These are phyloP conservation scores for Apostichopus leukothele DNA, from an alignment of 53 echinoderm and acorn worm genomes.

Conservation along the genomic window DNA sequence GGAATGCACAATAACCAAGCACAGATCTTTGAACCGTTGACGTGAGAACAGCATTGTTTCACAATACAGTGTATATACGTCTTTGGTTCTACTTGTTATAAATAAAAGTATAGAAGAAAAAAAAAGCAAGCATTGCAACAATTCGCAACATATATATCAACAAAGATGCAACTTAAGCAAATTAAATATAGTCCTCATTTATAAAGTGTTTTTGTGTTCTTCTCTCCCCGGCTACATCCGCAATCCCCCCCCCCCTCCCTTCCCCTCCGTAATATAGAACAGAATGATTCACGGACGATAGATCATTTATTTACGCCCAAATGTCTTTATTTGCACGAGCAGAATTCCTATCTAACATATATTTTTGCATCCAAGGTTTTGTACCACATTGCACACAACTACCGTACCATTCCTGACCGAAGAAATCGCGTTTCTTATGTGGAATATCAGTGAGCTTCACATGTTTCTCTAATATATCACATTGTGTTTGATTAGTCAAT, in stretches of 20 bases:
- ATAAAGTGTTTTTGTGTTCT: too few species aligned
- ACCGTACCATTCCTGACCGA: conserved; percentile 33
- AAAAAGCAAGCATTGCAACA: too few species aligned
- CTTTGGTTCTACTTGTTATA: too few species aligned
- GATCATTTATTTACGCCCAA: conserved; percentile 11
- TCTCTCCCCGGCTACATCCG: neutral
- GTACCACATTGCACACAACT: conserved; percentile 28
- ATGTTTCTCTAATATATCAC: conserved; percentile 27
- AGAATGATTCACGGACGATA: neutral
- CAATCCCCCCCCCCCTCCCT: neutral
- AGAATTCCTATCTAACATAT: neutral
- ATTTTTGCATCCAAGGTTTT: conserved; percentile 23
- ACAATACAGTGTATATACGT: too few species aligned
- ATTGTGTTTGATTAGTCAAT: conserved; percentile 19
- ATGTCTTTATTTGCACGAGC: conserved; percentile 1
- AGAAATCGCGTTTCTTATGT: neutral
- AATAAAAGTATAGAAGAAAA: too few species aligned
- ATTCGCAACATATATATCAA: too few species aligned
- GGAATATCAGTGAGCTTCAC: neutral
- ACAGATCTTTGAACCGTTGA: too few species aligned
- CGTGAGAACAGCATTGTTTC: too few species aligned
- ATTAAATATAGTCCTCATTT: too few species aligned
- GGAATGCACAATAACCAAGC: too few species aligned
- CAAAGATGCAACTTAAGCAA: too few species aligned
- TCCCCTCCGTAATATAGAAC: too few species aligned